Base-by-base conservation (phyloP, 1,140 invertebrate genomes). In the Drosophila seguyi region DNA sequence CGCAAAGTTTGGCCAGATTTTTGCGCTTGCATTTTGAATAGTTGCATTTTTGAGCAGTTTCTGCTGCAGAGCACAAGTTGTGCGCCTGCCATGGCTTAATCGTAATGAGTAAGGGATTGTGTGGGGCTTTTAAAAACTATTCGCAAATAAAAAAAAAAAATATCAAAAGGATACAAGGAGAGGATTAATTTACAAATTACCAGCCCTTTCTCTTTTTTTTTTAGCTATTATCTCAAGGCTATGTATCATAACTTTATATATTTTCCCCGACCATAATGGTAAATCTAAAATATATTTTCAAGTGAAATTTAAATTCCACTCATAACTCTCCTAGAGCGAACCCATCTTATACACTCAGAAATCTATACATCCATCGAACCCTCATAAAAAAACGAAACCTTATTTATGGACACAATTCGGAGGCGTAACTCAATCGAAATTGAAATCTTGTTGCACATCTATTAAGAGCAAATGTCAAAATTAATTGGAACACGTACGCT, bases 401-500 rank as follows among this genome's bases (percentile, higher is more conserved):
- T 52, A 52, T 58, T 75, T 58, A 75, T 75, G 52, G 58, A 75
- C 58, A 39, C 56, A 60, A 47, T 55, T 29, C 14, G 4, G 8
- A 56, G 48, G 72, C 34, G 58, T 62, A 75, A 58, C 69, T 72
- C 69, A 72, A 72, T 59, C 66, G 67, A 63, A 75, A 75, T 56
- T 55, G 73, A 62, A 86, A 79, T 62, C 83, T 50, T 75, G 83
- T 81, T 76, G 42, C 58, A 63, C 71, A 85, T 84, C 63, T 87
- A 72, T 86, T 82, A 79, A 87, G 69, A 50, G 65, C 52, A 87
- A 83, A 88, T 88, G 75, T 83, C 75, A 73, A 79, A 88, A 79
- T 71, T 84, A 87, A 87, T 87, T 84, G 83, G 77, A 84, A 66
- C 83, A 88, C 84, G 84, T 87, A 83, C 63, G 50, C 29, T 65